These are phyloP conservation scores for Liodrosophila aerea DNA, from an alignment of 2,888 invertebrate species.

Conservation along the genomic window DNA sequence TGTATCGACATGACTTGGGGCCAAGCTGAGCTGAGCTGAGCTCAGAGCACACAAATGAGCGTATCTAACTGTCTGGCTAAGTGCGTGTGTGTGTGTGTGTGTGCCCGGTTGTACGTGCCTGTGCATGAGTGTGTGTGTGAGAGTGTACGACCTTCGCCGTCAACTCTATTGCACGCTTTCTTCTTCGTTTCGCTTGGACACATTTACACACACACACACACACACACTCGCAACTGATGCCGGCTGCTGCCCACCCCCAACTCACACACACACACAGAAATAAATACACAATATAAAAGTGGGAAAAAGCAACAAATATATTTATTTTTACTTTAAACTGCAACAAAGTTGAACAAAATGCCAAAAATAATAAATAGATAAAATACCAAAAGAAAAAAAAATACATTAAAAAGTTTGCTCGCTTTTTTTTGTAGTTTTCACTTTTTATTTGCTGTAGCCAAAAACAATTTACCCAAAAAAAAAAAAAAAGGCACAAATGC, in stretches of 20 bases:
- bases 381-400: constrained; percentile 3
- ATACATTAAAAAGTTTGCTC: constrained; percentile 39
- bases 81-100: constrained; percentile 14
- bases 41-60: constrained; percentile 4
- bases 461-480: constrained; percentile 44
- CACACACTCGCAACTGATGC: constrained; percentile 32
- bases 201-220: constrained; percentile 41
- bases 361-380: constrained; percentile 7
- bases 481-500: constrained; percentile 25
- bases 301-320: constrained; percentile 26
- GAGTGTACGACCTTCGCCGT: constrained; percentile 64
- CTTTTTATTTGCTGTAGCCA: constrained; percentile 56
- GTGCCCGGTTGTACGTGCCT: background rate
- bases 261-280: constrained; percentile 17
- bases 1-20: constrained; percentile 47
- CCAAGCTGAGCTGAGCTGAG: constrained; percentile 44
- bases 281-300: constrained; percentile 7
- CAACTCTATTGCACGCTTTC: constrained; percentile 72
- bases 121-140: constrained; percentile 12
- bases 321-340: constrained; percentile 52
- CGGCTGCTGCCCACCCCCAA: constrained; percentile 43
- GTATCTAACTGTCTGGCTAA: constrained; percentile 29
- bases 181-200: constrained; percentile 74
- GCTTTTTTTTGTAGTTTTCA: constrained; percentile 52
- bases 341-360: constrained; percentile 15